Evolutionary conservation across 2,797 vertebrate species (phyloP).

Genomic region (Gadopsis bispinosus): DNA sequence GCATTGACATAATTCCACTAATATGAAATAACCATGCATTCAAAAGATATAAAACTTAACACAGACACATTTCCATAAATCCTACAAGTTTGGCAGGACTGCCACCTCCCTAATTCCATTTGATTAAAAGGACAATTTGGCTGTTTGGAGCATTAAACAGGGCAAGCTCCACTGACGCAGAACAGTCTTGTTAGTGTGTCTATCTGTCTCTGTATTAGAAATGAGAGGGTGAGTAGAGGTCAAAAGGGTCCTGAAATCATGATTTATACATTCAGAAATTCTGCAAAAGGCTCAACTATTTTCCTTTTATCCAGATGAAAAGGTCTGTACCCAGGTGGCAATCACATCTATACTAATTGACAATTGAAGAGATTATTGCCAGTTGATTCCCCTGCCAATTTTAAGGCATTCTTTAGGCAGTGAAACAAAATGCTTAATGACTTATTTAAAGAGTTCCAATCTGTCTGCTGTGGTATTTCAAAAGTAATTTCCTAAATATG

Average conservation of each 20-base stretch:
- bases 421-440: neutral
- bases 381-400: neutral
- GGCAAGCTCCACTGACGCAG: constrained; percentile 11
- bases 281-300: neutral
- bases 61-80: constrained; percentile 13
- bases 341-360: neutral
- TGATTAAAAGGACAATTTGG: constrained; percentile 27
- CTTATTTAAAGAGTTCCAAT: neutral
- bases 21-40: constrained; percentile 13
- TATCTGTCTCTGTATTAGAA: neutral
- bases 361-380: neutral
- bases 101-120: constrained; percentile 12
- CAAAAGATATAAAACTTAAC: constrained; percentile 1
- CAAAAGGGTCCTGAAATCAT: neutral
- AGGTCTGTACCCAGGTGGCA: neutral
- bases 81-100: neutral
- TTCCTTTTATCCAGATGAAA: neutral
- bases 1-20: constrained; percentile 1
- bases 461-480: neutral
- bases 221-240: constrained; percentile 1
- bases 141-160: constrained; percentile 10
- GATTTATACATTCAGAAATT: neutral
- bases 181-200: neutral
- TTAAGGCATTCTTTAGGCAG: neutral
- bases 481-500: neutral